Evolutionary conservation across 2,888 invertebrate genomes (phyloP), one percentile per base, ranked within the genome.

Genomic region (Dynastes maya): DNA sequence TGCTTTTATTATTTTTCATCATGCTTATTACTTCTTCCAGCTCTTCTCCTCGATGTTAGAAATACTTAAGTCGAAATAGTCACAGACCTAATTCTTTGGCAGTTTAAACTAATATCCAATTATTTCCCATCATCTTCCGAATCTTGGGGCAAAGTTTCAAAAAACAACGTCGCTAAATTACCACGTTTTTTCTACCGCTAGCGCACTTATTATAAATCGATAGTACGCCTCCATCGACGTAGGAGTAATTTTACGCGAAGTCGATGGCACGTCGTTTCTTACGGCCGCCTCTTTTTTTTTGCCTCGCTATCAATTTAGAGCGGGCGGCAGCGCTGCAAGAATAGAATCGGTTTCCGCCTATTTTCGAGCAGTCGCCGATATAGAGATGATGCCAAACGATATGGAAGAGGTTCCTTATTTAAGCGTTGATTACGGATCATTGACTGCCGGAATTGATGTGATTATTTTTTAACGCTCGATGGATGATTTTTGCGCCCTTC

Each of bases 151-250:
- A 11, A 45, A 45, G 11, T 2, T 45, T 16, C 22, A 22, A 58
- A 22, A 22, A 58, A 22, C 22, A 16, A 58, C 22, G 55, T 22
- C 55, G 22, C 55, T 22, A 22, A 22, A 58, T 8, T 58, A 11
- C n/a, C 55, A 8, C 22, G 55, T 16, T 22, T 22, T 58, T 58
- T 58, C 16, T 53, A 3, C 16, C 22, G 55, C n/a, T 58, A 58
- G 22, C 16, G 55, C 55, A 40, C 70, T 78, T 78, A 78, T 78
- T 72, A 78, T 72, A 72, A 78, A 78, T 78, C 78, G 78, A 78
- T 77, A 77, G 27, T 51, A 45, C 6, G 27, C 67, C 49, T 5
- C 51, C 29, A 49, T 27, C 71, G 63, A 37, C 32, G 45, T 49
- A 16, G 22, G 55, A 71, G 78, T 51, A 64, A 78, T 72, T 78